Evolutionary conservation across 2,888 invertebrate species (phyloP).

Genomic region (Drosophila picticornis): DNA sequence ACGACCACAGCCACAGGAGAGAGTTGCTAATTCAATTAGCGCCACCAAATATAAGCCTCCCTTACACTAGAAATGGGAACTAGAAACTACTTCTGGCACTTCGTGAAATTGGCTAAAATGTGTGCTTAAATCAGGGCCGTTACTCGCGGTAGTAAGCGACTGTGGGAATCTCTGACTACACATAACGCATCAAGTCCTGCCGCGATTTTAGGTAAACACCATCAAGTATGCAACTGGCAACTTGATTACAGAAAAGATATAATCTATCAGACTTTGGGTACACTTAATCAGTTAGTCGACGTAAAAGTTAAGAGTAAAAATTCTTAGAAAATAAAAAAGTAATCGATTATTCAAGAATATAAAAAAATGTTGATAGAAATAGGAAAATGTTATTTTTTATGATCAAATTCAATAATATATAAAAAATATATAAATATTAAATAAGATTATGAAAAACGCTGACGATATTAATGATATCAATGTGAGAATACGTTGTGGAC

Average conservation of each 20-base stretch:
- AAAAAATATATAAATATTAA: too few species aligned
- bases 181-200: slow-evolving; percentile 21
- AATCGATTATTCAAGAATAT: background rate
- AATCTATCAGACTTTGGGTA: background rate
- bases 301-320: background rate
- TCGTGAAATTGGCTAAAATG: slow-evolving; percentile 74
- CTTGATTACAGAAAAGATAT: background rate
- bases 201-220: slow-evolving; percentile 34
- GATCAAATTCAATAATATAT: background rate
- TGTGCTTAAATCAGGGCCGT: slow-evolving; percentile 62
- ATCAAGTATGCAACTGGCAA: slow-evolving; percentile 11
- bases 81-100: slow-evolving; percentile 38
- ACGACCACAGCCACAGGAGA: slow-evolving; percentile 31
- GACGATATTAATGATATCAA: background rate
- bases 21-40: slow-evolving; percentile 71
- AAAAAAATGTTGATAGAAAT: background rate
- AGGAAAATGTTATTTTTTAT: background rate
- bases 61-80: slow-evolving; percentile 36
- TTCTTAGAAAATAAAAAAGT: background rate
- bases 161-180: slow-evolving; percentile 28
- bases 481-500: background rate
- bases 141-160: slow-evolving; percentile 10
- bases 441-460: too few species aligned
- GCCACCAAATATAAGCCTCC: slow-evolving; percentile 52
- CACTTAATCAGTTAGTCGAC: background rate